These are phyloP conservation scores for Choristoneura fumiferana DNA, from an alignment of 1,140 invertebrate genomes.

Conservation along the genomic window DNA sequence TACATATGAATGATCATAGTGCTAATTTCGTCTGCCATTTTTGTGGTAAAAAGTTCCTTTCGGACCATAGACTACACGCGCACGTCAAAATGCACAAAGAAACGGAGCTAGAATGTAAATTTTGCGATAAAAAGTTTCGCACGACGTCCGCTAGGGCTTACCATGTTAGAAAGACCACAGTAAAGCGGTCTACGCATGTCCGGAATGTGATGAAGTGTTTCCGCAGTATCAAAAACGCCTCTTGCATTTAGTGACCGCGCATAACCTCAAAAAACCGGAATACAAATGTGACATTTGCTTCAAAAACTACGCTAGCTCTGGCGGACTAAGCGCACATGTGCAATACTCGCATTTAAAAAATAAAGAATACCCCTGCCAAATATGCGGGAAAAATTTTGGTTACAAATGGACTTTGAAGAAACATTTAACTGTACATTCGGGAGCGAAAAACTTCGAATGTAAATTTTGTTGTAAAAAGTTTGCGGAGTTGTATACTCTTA, in stretches of 20 bases:
- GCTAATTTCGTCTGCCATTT: constrained; percentile 22
- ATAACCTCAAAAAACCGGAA: constrained; percentile 33
- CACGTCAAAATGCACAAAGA: constrained; percentile 20
- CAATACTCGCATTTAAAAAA: constrained; percentile 19
- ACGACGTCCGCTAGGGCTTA: constrained; percentile 2
- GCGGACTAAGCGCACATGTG: constrained; percentile 12
- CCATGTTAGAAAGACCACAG: constrained; percentile 21
- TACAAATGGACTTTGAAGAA: constrained; percentile 46
- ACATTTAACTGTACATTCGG: constrained; percentile 74
- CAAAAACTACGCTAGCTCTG: constrained; percentile 14
- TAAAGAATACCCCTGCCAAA: constrained; percentile 17
- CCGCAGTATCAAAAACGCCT: constrained; percentile 20
- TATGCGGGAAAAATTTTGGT: constrained; percentile 21
- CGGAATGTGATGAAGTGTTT: constrained; percentile 23
- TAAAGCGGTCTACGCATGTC: constrained; percentile 20
- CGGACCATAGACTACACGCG: constrained; percentile 20
- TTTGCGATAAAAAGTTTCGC: constrained; percentile 21
- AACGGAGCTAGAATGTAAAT: constrained; percentile 16
- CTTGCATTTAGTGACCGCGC: constrained; percentile 19
- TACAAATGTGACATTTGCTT: constrained; percentile 23
- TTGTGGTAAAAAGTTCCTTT: constrained; percentile 24
- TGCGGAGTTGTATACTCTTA: constrained; percentile 67
- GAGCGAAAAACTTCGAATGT: constrained; percentile 83
- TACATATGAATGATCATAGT: constrained; percentile 28
- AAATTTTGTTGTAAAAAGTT: constrained; percentile 80